Base-by-base conservation (phyloP, 1,140 invertebrate genomes). In the Dreissena rostriformis region DNA sequence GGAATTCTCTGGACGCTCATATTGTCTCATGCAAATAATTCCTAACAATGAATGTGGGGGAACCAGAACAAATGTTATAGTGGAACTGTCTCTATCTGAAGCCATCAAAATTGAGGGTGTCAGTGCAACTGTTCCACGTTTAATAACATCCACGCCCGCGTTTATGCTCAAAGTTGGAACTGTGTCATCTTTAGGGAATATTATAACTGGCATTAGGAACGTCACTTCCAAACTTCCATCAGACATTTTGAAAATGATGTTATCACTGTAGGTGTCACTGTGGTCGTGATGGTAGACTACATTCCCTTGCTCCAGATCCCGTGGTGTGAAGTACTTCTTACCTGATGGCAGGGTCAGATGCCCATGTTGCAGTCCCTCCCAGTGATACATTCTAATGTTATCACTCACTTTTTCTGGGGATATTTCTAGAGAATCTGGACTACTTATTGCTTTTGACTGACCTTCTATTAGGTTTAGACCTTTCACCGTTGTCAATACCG, bases 271-370 rank as follows among this genome's bases (percentile, higher is more conserved):
- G 7, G 92, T 92, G 74, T 94, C 93, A 39, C 87, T 92, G 39
- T 91, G 91, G 87, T 94, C 94, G 86, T 94, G 94, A 67, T 93
- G 87, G 86, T 94, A 94, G 15, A 90, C 79, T 5, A 94, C 89
- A 7, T 76, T 28, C 0, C 93, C 93, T 19, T 86, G 73, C 51
- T 91, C 84, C 17, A 94, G 86, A 86, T 94, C 94, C 14, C 81
- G 89, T 1, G 92, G 87, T 0, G 93, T 93, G 81, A 94, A 94
- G 80, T 91, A 93, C 49, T 91, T 90, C 22, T 90, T 88, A 17
- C 85, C 88, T 12, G 83, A 74, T 57, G 90, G 92, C 39, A 92
- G 87, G 11, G 91, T 55, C 22, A 93, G 82, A 29, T 87, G 76
- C 14, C 94, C 94, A 87, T 94, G 93, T 26, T 88, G 85, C 17